These are phyloP conservation scores for Caenorhabditis panamensis DNA, from an alignment of 2,888 invertebrate genomes.

Conservation along the genomic window DNA sequence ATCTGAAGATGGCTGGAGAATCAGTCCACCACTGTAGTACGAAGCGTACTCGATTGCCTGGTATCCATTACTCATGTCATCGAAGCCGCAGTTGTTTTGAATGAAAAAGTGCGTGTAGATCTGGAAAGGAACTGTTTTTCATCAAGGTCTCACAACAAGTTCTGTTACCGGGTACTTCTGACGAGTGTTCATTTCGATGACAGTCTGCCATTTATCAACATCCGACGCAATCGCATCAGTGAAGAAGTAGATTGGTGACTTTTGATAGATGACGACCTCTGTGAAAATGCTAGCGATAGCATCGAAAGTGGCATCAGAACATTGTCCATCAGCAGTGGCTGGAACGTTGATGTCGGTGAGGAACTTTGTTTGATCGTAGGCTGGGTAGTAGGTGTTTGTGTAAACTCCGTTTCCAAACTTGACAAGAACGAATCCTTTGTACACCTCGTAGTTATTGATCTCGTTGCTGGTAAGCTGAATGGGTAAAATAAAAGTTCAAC, in stretches of 20 bases:
- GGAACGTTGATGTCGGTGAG: slow-evolving; percentile 45
- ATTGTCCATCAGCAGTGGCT: slow-evolving; percentile 48
- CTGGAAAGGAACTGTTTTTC: slow-evolving; percentile 39
- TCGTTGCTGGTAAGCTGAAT: slow-evolving; percentile 37
- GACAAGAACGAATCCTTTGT: slow-evolving; percentile 65
- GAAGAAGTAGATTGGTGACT: slow-evolving; percentile 75
- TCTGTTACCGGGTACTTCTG: slow-evolving; percentile 64
- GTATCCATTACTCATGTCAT: slow-evolving; percentile 66
- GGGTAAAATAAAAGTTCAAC: background rate
- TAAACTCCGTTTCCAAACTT: slow-evolving; percentile 64
- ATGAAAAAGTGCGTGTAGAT: slow-evolving; percentile 67
- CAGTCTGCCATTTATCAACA: slow-evolving; percentile 65
- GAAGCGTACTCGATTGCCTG: slow-evolving; percentile 64
- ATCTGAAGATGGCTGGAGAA: slow-evolving; percentile 37
- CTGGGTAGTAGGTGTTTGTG: slow-evolving; percentile 53
- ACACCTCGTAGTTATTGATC: slow-evolving; percentile 49
- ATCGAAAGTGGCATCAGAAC: slow-evolving; percentile 64
- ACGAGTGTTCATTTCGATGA: slow-evolving; percentile 68
- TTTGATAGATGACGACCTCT: slow-evolving; percentile 64
- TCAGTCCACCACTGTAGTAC: slow-evolving; percentile 69
- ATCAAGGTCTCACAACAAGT: background rate
- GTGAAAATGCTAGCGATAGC: slow-evolving; percentile 61
- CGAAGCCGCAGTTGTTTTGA: slow-evolving; percentile 62
- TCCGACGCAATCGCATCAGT: slow-evolving; percentile 73
- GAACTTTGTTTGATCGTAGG: slow-evolving; percentile 43